A percentile compares a stretch with the other conserved stretches of the same genome.
Evolutionary conservation across 1,140 invertebrate species (phyloP).

Genomic region (Hycleus cichorii): DNA sequence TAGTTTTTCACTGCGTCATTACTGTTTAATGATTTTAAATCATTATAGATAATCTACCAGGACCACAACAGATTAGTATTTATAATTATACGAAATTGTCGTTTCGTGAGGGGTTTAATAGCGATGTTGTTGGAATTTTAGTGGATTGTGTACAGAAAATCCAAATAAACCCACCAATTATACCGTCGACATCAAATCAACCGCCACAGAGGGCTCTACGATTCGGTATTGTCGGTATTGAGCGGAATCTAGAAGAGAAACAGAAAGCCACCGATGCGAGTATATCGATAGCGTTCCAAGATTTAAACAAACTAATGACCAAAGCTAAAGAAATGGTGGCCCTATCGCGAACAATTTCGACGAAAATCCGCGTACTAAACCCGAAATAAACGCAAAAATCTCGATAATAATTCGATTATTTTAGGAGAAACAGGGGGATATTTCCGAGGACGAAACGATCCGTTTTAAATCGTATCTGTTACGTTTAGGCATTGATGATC

Average conservation of each 20-base stretch:
- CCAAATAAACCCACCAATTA: constrained; percentile 28
- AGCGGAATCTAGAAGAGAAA: constrained; percentile 83
- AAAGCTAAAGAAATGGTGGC: constrained; percentile 97
- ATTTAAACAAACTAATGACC: constrained; percentile 87
- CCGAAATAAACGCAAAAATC: not conserved
- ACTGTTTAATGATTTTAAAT: constrained; percentile 23
- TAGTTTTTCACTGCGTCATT: constrained; percentile 32
- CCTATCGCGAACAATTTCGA: constrained; percentile 86
- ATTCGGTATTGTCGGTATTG: constrained; percentile 92
- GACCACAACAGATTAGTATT: constrained; percentile 63
- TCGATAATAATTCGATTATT: constrained; percentile 28
- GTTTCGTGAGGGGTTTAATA: constrained; percentile 76
- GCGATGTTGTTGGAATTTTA: constrained; percentile 58
- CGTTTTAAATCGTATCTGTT: constrained; percentile 93
- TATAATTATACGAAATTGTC: constrained; percentile 77
- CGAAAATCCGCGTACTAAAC: constrained; percentile 72
- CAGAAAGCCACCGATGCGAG: constrained; percentile 84
- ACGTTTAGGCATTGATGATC: constrained; percentile 95
- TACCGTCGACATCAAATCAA: constrained; percentile 29
- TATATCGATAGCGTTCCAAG: constrained; percentile 91
- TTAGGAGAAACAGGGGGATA: constrained; percentile 88
- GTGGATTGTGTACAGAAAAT: constrained; percentile 53
- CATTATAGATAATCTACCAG: constrained; percentile 56
- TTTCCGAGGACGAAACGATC: constrained; percentile 95
- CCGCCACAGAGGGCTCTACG: constrained; percentile 57